phyloP scores from a whole-genome alignment of 1,140 invertebrate species.

The Ceratina calcarata region DNA sequence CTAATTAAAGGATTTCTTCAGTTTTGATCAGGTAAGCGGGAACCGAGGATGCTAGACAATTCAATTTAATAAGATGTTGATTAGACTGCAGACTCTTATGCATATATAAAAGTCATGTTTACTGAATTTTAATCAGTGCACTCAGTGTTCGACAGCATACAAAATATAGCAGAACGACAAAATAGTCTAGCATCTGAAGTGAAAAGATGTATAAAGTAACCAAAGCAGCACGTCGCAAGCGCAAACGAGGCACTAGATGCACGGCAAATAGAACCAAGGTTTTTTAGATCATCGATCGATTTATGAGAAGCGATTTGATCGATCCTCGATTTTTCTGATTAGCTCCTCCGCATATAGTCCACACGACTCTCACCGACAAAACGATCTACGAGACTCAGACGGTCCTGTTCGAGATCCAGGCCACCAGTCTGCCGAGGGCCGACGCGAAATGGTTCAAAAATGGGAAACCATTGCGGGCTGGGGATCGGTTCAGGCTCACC shows the following conservation, averaged over 20 bases:
- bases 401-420: slow-evolving; percentile 86
- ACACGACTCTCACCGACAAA: slow-evolving; percentile 86
- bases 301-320: not conserved
- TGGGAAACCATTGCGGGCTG: slow-evolving; percentile 83
- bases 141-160: too few species aligned
- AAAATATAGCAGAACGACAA: too few species aligned
- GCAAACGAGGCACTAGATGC: slow-evolving; percentile 30
- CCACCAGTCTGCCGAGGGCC: slow-evolving; percentile 87
- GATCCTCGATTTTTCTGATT: slow-evolving; percentile 29
- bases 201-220: slow-evolving; percentile 19
- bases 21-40: slow-evolving; percentile 5
- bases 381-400: slow-evolving; percentile 89
- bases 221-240: slow-evolving; percentile 36
- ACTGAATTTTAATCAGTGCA: too few species aligned
- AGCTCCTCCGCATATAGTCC: slow-evolving; percentile 88
- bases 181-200: slow-evolving; percentile 14
- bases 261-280: slow-evolving; percentile 14
- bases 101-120: too few species aligned
- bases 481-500: slow-evolving; percentile 83
- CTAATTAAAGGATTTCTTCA: not conserved
- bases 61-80: too few species aligned
- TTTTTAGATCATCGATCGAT: not conserved
- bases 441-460: slow-evolving; percentile 89
- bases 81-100: too few species aligned
- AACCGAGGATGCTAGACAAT: slow-evolving; percentile 4